Conservation (phyloP, 2,888 invertebrate genomes). For the Drosophila setosimentum region DNA sequence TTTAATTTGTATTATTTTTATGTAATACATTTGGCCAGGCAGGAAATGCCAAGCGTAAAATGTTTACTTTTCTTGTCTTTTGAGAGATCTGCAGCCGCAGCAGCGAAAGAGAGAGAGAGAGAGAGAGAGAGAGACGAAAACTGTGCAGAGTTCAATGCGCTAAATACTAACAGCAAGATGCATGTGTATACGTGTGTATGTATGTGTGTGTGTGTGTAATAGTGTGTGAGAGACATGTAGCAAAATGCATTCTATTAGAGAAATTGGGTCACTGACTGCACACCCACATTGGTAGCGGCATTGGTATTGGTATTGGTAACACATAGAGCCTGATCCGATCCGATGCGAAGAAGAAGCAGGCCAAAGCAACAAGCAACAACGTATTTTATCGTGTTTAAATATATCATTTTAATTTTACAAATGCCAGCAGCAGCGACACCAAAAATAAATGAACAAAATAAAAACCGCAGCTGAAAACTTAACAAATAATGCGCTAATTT, state of each 20-base stretch:
- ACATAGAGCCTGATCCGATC: constrained; percentile 43
- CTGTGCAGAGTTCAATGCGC: constrained; percentile 67
- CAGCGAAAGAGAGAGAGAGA: background rate
- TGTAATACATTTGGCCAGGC: constrained; percentile 52
- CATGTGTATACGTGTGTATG: constrained; percentile 4
- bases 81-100: constrained; percentile 20
- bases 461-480: constrained; percentile 67
- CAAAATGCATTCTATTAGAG: constrained; percentile 77
- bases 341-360: constrained; percentile 19
- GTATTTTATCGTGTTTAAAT: constrained; percentile 63
- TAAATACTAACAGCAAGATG: constrained; percentile 45
- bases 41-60: constrained; percentile 54
- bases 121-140: constrained; percentile 5
- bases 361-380: constrained; percentile 20
- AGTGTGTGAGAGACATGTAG: constrained; percentile 40
- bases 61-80: constrained; percentile 6
- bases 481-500: constrained; percentile 59
- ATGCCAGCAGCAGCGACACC: constrained; percentile 21
- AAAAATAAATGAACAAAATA: constrained; percentile 17
- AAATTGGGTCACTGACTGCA: constrained; percentile 78
- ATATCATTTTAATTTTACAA: constrained; percentile 46
- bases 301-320: background rate
- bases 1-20: constrained; percentile 35
- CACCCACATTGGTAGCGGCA: constrained; percentile 69
- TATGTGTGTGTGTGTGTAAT: constrained; percentile 11